phyloP scores from a whole-genome alignment of 1,140 invertebrate species.

The Megathymus violae region DNA sequence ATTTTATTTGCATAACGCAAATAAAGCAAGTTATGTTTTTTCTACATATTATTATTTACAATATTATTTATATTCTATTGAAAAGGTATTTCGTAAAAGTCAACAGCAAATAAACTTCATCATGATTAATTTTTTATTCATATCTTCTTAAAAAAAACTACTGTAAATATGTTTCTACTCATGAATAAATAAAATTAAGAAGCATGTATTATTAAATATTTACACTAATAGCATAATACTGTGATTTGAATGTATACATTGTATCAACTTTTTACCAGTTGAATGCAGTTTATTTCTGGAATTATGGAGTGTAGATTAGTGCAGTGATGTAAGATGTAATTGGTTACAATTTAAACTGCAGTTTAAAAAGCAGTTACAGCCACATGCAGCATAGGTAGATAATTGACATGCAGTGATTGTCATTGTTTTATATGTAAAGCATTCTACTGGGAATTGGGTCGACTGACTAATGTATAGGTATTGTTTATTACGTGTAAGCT shows the following conservation, averaged over 20 bases:
- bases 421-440: conserved; percentile 41
- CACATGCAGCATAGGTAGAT: conserved; percentile 53
- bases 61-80: no score
- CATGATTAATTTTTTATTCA: no score
- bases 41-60: no score
- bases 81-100: no score
- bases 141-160: no score
- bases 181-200: no score
- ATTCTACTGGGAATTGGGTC: conserved; percentile 58
- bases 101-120: no score
- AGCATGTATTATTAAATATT: no score
- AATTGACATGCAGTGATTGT: conserved; percentile 43
- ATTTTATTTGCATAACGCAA: no score
- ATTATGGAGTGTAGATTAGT: neutral
- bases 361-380: conserved; percentile 25
- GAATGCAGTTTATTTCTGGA: conserved; percentile 7
- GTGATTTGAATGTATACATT: neutral
- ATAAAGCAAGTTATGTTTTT: no score
- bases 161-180: no score
- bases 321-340: conserved; percentile 22
- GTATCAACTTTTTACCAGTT: neutral
- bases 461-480: conserved; percentile 46
- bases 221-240: neutral
- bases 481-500: conserved; percentile 66
- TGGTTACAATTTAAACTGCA: conserved; percentile 19